Evolutionary conservation across 2,113 vertebrate species (phyloP).

Genomic region (Scomber japonicus): DNA sequence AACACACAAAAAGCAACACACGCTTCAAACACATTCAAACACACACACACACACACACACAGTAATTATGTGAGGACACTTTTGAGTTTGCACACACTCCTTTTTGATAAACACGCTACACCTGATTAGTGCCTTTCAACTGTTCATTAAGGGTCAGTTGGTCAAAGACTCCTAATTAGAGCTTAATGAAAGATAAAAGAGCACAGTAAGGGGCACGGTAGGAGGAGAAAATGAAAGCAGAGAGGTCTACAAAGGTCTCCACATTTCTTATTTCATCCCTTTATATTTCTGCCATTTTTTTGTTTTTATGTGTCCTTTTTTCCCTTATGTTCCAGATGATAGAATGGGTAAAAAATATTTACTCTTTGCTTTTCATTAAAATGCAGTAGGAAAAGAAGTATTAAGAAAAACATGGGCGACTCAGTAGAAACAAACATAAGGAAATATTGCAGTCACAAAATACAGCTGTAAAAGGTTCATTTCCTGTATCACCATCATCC

Average conservation of each 20-base stretch:
- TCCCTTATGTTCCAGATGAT: neutral
- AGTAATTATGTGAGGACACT: constrained; percentile 41
- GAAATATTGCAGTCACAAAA: constrained; percentile 20
- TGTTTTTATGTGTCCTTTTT: neutral
- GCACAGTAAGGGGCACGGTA: neutral
- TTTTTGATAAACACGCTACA: constrained; percentile 50
- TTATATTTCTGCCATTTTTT: neutral
- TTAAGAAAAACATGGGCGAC: neutral
- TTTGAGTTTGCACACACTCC: constrained; percentile 11
- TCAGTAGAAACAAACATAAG: constrained; percentile 27
- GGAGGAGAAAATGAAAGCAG: constrained; percentile 9
- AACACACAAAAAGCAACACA: constrained; percentile 1
- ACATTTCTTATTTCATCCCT: constrained; percentile 19
- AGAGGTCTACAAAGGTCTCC: constrained; percentile 11
- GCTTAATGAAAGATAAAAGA: constrained; percentile 69
- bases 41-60: too few relatives aligned
- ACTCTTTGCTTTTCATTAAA: neutral
- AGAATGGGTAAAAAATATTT: neutral
- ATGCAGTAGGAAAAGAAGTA: constrained; percentile 7
- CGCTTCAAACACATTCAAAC: neutral
- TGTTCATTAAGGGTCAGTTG: constrained; percentile 64
- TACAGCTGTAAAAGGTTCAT: constrained; percentile 2
- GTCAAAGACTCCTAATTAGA: constrained; percentile 67
- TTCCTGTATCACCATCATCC: constrained; percentile 11
- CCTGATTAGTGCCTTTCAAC: constrained; percentile 65